These are phyloP conservation scores for Podiceps cristatus DNA, from an alignment of 2,113 vertebrate species.

Conservation along the genomic window DNA sequence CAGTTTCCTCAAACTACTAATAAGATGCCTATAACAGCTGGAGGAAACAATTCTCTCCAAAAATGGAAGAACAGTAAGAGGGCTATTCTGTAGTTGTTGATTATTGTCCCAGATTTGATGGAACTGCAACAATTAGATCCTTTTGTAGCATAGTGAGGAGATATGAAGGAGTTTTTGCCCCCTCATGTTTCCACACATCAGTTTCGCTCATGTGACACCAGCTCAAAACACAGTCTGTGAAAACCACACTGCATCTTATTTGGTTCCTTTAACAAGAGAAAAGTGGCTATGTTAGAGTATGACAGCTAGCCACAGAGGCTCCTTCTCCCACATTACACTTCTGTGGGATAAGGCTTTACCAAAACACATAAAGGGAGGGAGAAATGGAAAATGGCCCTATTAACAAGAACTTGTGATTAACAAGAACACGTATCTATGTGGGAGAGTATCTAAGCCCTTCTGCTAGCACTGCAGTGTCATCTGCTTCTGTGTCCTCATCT, in stretches of 20 bases:
- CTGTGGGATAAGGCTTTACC: background rate
- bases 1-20: background rate
- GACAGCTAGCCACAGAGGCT: too few relatives aligned
- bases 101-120: background rate
- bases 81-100: background rate
- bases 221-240: background rate
- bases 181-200: background rate
- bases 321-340: background rate
- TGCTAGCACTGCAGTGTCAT: background rate
- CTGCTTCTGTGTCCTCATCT: background rate
- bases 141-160: background rate
- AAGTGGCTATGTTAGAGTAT: background rate
- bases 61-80: background rate
- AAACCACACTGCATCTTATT: background rate
- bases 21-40: background rate
- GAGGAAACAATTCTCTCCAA: background rate
- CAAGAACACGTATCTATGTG: background rate
- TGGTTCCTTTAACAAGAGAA: background rate
- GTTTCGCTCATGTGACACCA: background rate
- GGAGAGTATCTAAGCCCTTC: background rate
- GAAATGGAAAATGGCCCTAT: background rate
- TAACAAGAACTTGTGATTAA: background rate
- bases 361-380: background rate
- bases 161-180: background rate
- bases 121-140: background rate